Evolutionary conservation across 2,113 vertebrate genomes (phyloP), one percentile per base, ranked within the genome.

Genomic region (Rattus rattus): DNA sequence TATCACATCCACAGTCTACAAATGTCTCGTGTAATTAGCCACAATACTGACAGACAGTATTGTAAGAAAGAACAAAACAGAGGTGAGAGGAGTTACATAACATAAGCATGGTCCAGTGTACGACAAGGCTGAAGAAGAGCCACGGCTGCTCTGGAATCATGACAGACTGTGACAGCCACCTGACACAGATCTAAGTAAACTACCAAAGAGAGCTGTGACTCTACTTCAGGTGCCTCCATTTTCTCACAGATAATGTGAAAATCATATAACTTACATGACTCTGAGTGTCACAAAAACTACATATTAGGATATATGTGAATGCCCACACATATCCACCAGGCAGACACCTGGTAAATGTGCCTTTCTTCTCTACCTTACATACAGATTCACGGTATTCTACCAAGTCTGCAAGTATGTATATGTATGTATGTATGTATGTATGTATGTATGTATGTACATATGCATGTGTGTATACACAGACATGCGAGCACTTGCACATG

Each of bases 1-100:
- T 20, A 75, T 90, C 72, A 75, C 54, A 88, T 73, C 28, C 20
- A 47, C 89, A 65, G 91, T 83, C 14, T 16, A 65, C 9, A 19
- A 85, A 83, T 69, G 85, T 95, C 61, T 79, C 73, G 95, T 63
- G 80, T 96, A 75, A 81, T 56, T 89, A 94, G 94, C 22, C 61
- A 92, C 39, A 96, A 93, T 94, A n/a, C 83, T 90, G 19, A 83
- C 0, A 79, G 22, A 79, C 16, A 88, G 52, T 61, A 88, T 65
- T n/a, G 22, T 47, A 83, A 30, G 19, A 72, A 39, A 54, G 56
- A 88, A 67, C 39, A 39, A 94, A 52, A 30, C 52, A 5, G 75
- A 7, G 8, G 75, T 84, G 77, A 94, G 59, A 89, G 43, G 30
- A 80, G 61, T 80, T 47, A 56, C 2, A 7, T n/a, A 88, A 93